Percentiles rank a stretch among this genome's conserved stretches.
These are phyloP conservation scores for Apotomis turbidana DNA, from an alignment of 2,888 invertebrate genomes.

Conservation along the genomic window DNA sequence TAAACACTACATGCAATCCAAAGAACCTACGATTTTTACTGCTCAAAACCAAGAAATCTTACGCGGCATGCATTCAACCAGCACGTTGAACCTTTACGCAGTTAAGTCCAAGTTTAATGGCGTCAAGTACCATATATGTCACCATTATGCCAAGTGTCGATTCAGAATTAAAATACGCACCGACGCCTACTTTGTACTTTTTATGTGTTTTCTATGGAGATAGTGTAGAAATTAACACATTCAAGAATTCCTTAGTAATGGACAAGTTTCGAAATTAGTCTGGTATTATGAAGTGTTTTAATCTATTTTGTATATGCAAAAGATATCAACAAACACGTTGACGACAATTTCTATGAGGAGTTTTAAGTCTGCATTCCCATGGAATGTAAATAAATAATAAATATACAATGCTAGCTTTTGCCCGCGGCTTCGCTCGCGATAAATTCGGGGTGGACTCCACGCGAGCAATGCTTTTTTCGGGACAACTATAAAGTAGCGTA, in stretches of 20 bases:
- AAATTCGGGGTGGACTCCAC: no score
- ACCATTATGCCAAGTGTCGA: constrained; percentile 30
- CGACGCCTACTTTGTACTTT: constrained; percentile 26
- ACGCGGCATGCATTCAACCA: background rate
- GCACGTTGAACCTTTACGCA: background rate
- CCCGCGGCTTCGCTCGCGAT: no score
- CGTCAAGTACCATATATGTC: constrained; percentile 23
- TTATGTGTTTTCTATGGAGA: constrained; percentile 31
- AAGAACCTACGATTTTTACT: constrained; percentile 6
- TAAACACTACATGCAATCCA: constrained; percentile 13
- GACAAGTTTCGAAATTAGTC: constrained; percentile 5
- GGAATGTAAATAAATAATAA: no score
- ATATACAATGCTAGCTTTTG: no score
- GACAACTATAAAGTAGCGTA: no score
- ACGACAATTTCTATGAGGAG: no score
- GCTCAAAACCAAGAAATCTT: background rate
- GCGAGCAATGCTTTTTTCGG: no score
- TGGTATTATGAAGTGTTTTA: constrained; percentile 6
- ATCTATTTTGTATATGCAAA: constrained; percentile 5
- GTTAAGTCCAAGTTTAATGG: background rate
- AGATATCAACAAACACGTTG: constrained; percentile 7
- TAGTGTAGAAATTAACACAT: constrained; percentile 27
- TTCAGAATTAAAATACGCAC: constrained; percentile 9
- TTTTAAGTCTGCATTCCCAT: no score
- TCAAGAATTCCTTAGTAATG: constrained; percentile 3